phyloP scores from a whole-genome alignment of 2,113 vertebrate species.

The Heterotilapia buettikoferi region DNA sequence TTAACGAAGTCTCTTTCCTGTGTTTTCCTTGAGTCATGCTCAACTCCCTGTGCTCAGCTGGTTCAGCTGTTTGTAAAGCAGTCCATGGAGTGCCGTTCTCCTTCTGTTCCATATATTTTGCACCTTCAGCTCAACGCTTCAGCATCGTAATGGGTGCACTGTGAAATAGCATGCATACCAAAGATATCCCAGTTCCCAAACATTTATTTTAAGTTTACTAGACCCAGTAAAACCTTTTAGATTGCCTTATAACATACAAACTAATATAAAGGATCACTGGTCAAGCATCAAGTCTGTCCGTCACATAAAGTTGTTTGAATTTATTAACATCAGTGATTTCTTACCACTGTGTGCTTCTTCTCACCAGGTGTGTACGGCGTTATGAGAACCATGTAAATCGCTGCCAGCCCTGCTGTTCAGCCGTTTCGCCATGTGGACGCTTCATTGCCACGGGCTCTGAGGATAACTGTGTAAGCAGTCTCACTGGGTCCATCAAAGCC shows the following conservation, averaged over 20 bases:
- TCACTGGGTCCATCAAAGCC: background rate
- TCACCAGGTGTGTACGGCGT: constrained; percentile 77
- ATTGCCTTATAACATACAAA: background rate
- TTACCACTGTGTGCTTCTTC: background rate
- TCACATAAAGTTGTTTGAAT: background rate
- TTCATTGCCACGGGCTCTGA: constrained; percentile 84
- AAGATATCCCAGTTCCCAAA: background rate
- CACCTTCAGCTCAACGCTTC: background rate
- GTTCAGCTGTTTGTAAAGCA: background rate
- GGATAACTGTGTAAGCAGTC: constrained; percentile 77
- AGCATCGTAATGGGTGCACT: background rate
- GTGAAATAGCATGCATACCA: background rate
- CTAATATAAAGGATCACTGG: background rate
- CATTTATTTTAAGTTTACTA: background rate
- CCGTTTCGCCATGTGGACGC: constrained; percentile 82
- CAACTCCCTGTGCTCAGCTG: background rate
- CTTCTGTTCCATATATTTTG: background rate
- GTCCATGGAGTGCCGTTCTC: background rate
- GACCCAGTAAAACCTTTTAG: background rate
- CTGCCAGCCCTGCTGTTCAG: constrained; percentile 73
- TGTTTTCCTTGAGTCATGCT: constrained; percentile 39
- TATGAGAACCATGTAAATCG: constrained; percentile 78
- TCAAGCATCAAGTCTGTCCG: background rate
- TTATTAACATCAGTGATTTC: background rate
- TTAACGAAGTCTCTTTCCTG: constrained; percentile 13